These are phyloP conservation scores for Emydocephalus ijimae DNA, from an alignment of 2,113 vertebrate genomes.

Conservation along the genomic window DNA sequence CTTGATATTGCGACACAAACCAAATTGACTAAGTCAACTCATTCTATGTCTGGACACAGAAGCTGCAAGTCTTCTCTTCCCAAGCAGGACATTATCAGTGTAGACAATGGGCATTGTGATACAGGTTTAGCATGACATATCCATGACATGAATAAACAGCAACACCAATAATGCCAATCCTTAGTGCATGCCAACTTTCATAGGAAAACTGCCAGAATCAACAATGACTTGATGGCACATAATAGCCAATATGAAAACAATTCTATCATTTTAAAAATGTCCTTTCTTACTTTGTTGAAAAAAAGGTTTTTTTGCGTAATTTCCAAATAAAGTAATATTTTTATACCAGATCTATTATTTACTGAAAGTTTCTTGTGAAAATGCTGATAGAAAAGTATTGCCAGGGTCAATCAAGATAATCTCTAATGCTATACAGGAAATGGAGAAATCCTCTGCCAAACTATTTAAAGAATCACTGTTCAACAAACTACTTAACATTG, in stretches of 20 bases:
- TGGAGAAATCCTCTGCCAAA: slow-evolving; percentile 25
- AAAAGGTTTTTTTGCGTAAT: neutral
- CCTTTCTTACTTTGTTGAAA: neutral
- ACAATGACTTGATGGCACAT: neutral
- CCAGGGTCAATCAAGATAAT: slow-evolving; percentile 27
- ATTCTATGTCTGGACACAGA: neutral
- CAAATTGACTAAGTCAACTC: neutral
- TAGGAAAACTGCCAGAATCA: neutral
- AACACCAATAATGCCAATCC: neutral
- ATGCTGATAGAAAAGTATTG: slow-evolving; percentile 36
- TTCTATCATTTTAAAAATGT: neutral
- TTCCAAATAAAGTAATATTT: slow-evolving; percentile 21
- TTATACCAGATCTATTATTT: slow-evolving; percentile 14
- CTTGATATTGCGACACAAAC: neutral
- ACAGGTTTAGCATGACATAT: neutral
- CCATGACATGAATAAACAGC: neutral
- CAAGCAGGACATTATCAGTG: neutral
- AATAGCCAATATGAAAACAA: neutral
- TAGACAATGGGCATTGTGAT: neutral
- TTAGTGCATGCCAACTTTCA: neutral
- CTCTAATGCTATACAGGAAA: slow-evolving; percentile 22
- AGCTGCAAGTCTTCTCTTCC: neutral
- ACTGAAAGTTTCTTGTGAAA: slow-evolving; percentile 46
- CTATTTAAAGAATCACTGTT: slow-evolving; percentile 32
- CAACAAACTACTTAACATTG: slow-evolving; percentile 22